Evolutionary conservation across 2,888 invertebrate genomes (phyloP), one percentile per base, ranked within the genome.

Genomic region (Melanargia galathea): DNA sequence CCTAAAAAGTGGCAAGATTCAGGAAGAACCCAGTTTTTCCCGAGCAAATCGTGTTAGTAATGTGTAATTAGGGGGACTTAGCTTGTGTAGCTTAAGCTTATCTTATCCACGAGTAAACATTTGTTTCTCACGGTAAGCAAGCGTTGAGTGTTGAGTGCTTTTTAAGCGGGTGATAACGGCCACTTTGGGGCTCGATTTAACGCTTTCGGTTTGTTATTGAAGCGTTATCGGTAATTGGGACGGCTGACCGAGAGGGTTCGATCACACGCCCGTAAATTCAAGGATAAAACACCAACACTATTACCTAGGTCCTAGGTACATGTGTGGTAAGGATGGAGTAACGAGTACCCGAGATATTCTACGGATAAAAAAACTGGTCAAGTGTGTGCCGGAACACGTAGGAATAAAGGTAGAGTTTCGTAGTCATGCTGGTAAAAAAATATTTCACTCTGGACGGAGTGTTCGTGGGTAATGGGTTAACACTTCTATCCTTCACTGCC

Each of bases 61-160:
- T 43, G 43, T 56, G 57, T 58, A 58, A 46, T 46, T 11, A 35
- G 11, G 57, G 46, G 26, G 49, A 63, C 66, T 65, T 26, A 48
- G 24, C 57, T 46, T 59, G 24, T 35, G 7, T 66, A 62, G 18
- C 64, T 79, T 78, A 26, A 62, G 18, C 65, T 79, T 78, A 82
- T 83, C 82, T 82, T 75, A 82, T 78, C 83, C 45, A 56, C 54
- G 52, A 48, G 60, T 71, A 79, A 78, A 76, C 75, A 74, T 71
- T 67, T 72, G 71, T 75, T 84, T 85, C 85, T 83, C 85, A 84
- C 82, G 83, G 61, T 52, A 66, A 79, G 67, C 67, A 64, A 59
- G 70, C 81, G 80, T 80, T 1, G n/a, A 40, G 40, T 40, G 54
- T 5, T 56, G 26, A 56, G 56, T 56, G 82, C 73, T 73, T 75